A percentile compares a stretch with the other conserved stretches of the same genome.
Evolutionary conservation across 2,797 vertebrate genomes (phyloP).

Genomic region (Anabas testudineus): DNA sequence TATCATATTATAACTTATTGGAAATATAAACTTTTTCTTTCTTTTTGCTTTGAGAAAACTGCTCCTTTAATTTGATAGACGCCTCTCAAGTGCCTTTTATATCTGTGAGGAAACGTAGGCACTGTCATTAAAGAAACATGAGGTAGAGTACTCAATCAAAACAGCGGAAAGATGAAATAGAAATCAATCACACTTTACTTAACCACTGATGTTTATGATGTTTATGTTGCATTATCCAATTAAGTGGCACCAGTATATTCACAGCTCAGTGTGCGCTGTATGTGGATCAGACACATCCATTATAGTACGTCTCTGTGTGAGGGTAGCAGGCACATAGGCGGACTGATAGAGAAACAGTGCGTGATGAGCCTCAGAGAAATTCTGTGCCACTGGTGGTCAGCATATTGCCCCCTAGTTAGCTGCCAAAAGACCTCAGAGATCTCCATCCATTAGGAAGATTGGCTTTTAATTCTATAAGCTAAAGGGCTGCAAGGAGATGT

Average conservation of each 20-base stretch:
- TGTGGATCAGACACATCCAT: conserved; percentile 52
- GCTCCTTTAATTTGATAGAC: neutral
- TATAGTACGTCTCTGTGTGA: conserved; percentile 31
- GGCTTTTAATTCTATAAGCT: conserved; percentile 72
- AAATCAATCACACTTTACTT: conserved; percentile 30
- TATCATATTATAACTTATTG: neutral
- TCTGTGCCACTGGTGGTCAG: conserved; percentile 55
- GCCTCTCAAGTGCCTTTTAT: neutral
- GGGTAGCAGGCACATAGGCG: neutral
- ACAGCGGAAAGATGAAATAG: neutral
- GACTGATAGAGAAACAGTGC: conserved; percentile 35
- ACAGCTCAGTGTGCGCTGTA: neutral
- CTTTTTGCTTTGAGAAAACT: too few relatives aligned
- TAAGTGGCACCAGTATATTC: conserved; percentile 15
- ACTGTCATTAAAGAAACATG: neutral
- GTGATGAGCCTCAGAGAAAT: conserved; percentile 48
- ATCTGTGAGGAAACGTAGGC: neutral
- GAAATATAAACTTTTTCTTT: too few relatives aligned
- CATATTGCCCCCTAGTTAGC: conserved; percentile 57
- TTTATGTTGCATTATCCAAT: conserved; percentile 39
- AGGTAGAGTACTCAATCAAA: neutral
- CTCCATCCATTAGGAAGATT: conserved; percentile 75
- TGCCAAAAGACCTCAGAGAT: conserved; percentile 67
- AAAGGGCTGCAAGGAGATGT: conserved; percentile 33
- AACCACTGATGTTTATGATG: conserved; percentile 6